phyloP scores from a whole-genome alignment of 2,888 invertebrate species.

The Seladonia tumulorum region DNA sequence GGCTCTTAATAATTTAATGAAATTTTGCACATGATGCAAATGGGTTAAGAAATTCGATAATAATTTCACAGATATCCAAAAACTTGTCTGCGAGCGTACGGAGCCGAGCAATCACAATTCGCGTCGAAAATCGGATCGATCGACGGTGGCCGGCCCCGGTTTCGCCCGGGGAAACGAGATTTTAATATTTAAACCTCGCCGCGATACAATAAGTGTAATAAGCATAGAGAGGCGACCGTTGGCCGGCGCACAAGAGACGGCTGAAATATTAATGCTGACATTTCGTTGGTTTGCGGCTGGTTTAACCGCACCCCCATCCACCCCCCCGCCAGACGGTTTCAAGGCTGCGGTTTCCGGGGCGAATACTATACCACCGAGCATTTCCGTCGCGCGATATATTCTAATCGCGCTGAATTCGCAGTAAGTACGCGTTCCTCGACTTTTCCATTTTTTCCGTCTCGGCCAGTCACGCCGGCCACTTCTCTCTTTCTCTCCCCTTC shows the following conservation, averaged over 20 bases:
- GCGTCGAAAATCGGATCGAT: constrained; percentile 24
- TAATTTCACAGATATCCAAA: background rate
- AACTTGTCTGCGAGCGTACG: background rate
- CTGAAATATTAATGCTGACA: constrained; percentile 78
- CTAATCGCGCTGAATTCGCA: constrained; percentile 60
- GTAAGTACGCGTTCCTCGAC: constrained; percentile 29
- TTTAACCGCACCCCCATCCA: constrained; percentile 63
- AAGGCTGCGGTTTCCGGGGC: constrained; percentile 57
- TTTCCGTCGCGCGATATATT: constrained; percentile 66
- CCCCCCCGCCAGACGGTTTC: background rate
- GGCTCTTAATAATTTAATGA: too few relatives aligned
- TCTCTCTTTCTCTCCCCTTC: background rate
- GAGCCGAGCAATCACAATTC: background rate
- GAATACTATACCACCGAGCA: constrained; percentile 53
- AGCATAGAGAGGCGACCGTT: constrained; percentile 70
- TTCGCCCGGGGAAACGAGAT: constrained; percentile 66
- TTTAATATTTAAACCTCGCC: constrained; percentile 73
- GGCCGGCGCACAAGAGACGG: constrained; percentile 65
- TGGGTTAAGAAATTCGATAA: background rate
- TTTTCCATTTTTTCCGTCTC: background rate
- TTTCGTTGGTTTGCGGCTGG: constrained; percentile 71
- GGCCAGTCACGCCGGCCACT: constrained; percentile 8
- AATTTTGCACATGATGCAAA: too few relatives aligned
- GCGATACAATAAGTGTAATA: constrained; percentile 76
- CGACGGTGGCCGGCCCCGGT: constrained; percentile 16